Evolutionary conservation across 2,113 vertebrate genomes (phyloP).

Genomic region (Cyprinodon brontotheroides): DNA sequence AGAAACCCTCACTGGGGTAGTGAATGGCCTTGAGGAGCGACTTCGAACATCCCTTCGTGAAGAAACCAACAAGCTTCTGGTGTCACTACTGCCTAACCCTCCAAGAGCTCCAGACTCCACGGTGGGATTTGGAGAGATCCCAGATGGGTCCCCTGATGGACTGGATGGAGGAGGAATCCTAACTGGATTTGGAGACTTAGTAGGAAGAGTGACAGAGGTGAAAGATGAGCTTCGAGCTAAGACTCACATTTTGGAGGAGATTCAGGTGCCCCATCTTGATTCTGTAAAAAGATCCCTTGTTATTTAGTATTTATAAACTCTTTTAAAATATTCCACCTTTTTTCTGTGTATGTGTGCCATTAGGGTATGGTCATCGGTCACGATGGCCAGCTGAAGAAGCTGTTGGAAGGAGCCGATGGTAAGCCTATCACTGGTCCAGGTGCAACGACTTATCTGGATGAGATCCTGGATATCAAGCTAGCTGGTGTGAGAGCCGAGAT

Average conservation of each 20-base stretch:
- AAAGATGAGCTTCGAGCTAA: constrained; percentile 88
- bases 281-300: neutral
- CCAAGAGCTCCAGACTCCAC: constrained; percentile 73
- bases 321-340: neutral
- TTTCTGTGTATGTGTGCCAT: neutral
- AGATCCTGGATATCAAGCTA: constrained; percentile 84
- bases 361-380: constrained; percentile 90
- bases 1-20: constrained; percentile 84
- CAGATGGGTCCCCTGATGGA: constrained; percentile 81
- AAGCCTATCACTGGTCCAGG: constrained; percentile 80
- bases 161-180: constrained; percentile 78
- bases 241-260: constrained; percentile 87
- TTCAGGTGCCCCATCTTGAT: constrained; percentile 68
- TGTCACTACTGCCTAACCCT: constrained; percentile 79
- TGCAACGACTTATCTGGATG: constrained; percentile 81
- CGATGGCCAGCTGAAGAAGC: constrained; percentile 89
- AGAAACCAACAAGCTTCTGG: constrained; percentile 86
- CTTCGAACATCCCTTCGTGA: constrained; percentile 85
- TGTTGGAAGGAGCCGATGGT: constrained; percentile 79
- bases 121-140: constrained; percentile 86
- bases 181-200: constrained; percentile 84
- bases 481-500: constrained; percentile 85
- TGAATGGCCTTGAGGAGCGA: constrained; percentile 85
- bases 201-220: constrained; percentile 89
- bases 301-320: neutral